These are phyloP conservation scores for Calliopsis andreniformis DNA, from an alignment of 1,140 invertebrate species.

Conservation along the genomic window DNA sequence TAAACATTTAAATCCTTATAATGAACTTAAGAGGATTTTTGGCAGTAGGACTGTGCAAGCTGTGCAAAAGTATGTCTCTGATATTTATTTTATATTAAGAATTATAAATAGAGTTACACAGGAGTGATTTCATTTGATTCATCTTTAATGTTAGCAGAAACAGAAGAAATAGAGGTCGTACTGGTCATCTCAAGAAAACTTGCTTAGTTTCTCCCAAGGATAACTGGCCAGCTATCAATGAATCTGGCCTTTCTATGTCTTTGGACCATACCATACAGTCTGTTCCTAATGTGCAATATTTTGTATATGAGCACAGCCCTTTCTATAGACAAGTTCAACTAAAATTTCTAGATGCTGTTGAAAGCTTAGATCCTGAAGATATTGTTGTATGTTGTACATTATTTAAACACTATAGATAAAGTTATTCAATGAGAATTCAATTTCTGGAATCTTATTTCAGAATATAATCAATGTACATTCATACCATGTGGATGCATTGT, in stretches of 20 bases:
- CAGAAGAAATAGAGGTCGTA: conserved; percentile 82
- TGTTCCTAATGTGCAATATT: conserved; percentile 84
- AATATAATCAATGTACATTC: conserved; percentile 88
- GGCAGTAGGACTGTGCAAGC: conserved; percentile 89
- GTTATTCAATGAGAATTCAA: neutral
- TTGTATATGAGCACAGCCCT: conserved; percentile 90
- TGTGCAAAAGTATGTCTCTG: conserved; percentile 83
- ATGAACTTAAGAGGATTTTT: conserved; percentile 93
- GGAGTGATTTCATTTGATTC: neutral
- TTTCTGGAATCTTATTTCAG: conserved; percentile 76
- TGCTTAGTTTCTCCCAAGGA: conserved; percentile 87
- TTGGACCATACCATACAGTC: conserved; percentile 80
- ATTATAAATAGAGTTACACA: neutral
- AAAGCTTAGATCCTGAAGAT: conserved; percentile 90
- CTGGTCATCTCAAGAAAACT: conserved; percentile 83
- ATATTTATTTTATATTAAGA: conserved; percentile 25
- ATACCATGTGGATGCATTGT: conserved; percentile 92
- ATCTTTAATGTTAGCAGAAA: conserved; percentile 78
- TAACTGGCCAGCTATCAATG: conserved; percentile 85
- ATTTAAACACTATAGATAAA: neutral
- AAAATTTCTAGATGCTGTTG: conserved; percentile 89
- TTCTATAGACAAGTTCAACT: conserved; percentile 89
- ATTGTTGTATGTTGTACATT: conserved; percentile 85
- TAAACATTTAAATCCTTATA: conserved; percentile 90
- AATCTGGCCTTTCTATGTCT: conserved; percentile 89